Percentiles rank a stretch among this genome's conserved stretches.
Evolutionary conservation across 35 echinoderm and acorn worm species (phyloP).

Genomic region (Apostichopus japonicus): DNA sequence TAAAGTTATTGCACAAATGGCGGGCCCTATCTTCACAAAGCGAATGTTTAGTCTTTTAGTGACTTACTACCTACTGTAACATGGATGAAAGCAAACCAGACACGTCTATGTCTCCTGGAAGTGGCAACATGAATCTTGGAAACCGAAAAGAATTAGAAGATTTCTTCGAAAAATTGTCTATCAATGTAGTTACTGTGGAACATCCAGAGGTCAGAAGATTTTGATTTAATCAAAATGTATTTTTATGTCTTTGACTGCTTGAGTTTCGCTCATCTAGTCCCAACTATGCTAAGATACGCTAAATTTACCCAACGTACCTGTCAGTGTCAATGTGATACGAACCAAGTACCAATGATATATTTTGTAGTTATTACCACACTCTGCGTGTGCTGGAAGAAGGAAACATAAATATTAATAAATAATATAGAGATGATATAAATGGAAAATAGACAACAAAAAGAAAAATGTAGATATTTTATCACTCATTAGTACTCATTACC

Average conservation of each 20-base stretch:
- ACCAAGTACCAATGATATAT: too few species aligned
- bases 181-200: slow-evolving; percentile 4
- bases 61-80: background rate
- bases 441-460: too few species aligned
- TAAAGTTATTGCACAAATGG: background rate
- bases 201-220: slow-evolving; percentile 27
- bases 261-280: background rate
- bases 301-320: too few species aligned
- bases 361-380: too few species aligned
- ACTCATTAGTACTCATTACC: too few species aligned
- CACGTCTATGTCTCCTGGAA: background rate
- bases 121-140: background rate
- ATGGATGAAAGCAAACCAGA: slow-evolving; percentile 29
- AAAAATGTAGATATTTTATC: too few species aligned
- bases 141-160: slow-evolving; percentile 6
- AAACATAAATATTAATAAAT: too few species aligned
- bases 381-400: too few species aligned
- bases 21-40: background rate
- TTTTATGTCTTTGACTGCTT: background rate
- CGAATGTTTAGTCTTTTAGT: background rate
- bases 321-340: too few species aligned
- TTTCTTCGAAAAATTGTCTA: background rate
- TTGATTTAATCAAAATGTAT: background rate
- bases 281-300: too few species aligned
- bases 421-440: too few species aligned